Conservation (phyloP, 1,140 invertebrate genomes). For the Magallana angulata region DNA sequence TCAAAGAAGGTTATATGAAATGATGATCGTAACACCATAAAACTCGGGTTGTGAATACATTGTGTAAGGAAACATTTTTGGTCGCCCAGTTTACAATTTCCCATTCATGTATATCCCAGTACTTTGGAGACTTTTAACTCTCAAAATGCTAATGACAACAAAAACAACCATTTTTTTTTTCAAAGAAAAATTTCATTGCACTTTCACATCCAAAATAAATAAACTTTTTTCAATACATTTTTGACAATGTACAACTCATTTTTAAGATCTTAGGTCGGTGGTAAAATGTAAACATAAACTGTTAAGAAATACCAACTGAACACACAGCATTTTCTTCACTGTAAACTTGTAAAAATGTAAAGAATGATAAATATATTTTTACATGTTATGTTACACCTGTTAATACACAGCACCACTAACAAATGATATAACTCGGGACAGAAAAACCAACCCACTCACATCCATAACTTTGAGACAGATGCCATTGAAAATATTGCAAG, state of each 20-base stretch:
- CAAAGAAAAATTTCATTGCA: conserved; percentile 12
- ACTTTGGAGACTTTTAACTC: too few species aligned
- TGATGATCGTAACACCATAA: too few species aligned
- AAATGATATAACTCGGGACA: not conserved
- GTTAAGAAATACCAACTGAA: not conserved
- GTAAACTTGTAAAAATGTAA: too few species aligned
- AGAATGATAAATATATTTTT: not conserved
- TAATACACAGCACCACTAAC: conserved; percentile 17
- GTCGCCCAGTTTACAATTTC: too few species aligned
- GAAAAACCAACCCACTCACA: not conserved
- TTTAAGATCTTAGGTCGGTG: not conserved
- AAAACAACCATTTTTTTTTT: not conserved
- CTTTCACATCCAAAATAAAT: conserved; percentile 19
- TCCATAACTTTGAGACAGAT: conserved; percentile 14
- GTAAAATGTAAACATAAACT: not conserved
- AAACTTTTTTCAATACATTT: not conserved
- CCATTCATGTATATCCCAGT: too few species aligned
- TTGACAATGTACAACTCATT: not conserved
- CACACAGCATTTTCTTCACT: not conserved
- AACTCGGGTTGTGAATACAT: too few species aligned
- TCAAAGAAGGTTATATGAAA: too few species aligned
- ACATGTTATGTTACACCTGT: not conserved
- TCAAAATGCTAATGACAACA: too few species aligned
- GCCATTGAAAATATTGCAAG: not conserved
- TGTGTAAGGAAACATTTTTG: too few species aligned